phyloP scores from a whole-genome alignment of 23 tunicate genomes.

The Trididemnum nubilum region DNA sequence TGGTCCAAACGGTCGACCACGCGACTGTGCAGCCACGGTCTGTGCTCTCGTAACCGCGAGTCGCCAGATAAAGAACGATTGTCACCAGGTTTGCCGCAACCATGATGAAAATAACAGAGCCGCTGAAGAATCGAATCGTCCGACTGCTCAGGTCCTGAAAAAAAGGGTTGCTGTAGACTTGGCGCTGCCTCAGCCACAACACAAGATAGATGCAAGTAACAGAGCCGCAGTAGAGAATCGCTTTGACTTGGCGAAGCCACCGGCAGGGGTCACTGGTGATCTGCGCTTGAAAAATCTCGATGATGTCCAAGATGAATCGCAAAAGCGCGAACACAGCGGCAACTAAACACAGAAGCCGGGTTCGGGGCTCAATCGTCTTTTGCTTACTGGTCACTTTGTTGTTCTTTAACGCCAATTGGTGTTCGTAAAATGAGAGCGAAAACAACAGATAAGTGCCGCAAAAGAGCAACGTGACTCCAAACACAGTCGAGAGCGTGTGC shows the following conservation, averaged over 20 bases:
- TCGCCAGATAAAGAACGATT: slow-evolving; percentile 40
- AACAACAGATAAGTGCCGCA: neutral
- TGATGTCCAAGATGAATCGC: slow-evolving; percentile 42
- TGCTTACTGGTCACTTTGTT: neutral
- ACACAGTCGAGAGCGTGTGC: neutral
- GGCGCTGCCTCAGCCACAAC: slow-evolving; percentile 72
- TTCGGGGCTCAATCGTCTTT: no score
- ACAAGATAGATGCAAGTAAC: slow-evolving; percentile 66
- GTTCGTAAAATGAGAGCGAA: slow-evolving; percentile 1
- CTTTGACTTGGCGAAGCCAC: slow-evolving; percentile 34
- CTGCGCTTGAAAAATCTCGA: slow-evolving; percentile 40
- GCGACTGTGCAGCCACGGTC: slow-evolving; percentile 43
- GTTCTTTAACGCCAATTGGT: neutral
- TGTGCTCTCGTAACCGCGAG: slow-evolving; percentile 40
- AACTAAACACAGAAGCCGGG: slow-evolving; percentile 48
- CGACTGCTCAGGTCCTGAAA: slow-evolving; percentile 37
- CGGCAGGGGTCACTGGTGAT: slow-evolving; percentile 23
- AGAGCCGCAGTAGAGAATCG: slow-evolving; percentile 39
- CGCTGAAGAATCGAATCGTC: slow-evolving; percentile 36
- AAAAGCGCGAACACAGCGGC: slow-evolving; percentile 34
- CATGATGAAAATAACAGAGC: slow-evolving; percentile 58
- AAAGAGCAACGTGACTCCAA: neutral
- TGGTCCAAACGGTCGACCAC: slow-evolving; percentile 37
- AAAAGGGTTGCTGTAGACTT: slow-evolving; percentile 42
- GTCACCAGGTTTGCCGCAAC: slow-evolving; percentile 43